A percentile compares a stretch with the other conserved stretches of the same genome.
phyloP scores from a whole-genome alignment of 2,888 invertebrate species.

The Nymphalis urticae region DNA sequence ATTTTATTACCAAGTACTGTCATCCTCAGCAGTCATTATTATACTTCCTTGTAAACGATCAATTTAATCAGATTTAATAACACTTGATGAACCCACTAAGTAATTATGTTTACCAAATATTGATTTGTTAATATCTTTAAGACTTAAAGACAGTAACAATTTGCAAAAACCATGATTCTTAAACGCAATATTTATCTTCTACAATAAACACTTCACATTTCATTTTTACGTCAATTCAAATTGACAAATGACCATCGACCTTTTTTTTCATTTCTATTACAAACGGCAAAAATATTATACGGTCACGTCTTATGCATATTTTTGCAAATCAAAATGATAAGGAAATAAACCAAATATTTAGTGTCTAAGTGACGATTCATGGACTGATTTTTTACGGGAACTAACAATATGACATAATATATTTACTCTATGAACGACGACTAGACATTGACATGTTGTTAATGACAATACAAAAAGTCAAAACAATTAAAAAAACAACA shows the following conservation, averaged over 20 bases:
- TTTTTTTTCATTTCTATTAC: background rate
- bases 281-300: background rate
- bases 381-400: too few species aligned
- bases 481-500: too few species aligned
- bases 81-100: background rate
- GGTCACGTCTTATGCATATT: too few species aligned
- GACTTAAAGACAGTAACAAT: background rate
- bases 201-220: slow-evolving; percentile 8
- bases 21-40: slow-evolving; percentile 82
- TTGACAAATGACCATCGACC: background rate
- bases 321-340: too few species aligned
- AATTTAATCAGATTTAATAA: background rate
- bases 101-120: background rate
- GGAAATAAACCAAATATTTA: too few species aligned
- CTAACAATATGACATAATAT: too few species aligned
- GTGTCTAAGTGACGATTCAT: too few species aligned
- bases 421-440: too few species aligned
- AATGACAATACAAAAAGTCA: too few species aligned
- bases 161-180: background rate
- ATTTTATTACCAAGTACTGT: slow-evolving; percentile 81
- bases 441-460: too few species aligned
- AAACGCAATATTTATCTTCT: slow-evolving; percentile 5
- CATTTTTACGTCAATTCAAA: slow-evolving; percentile 7
- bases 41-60: slow-evolving; percentile 2
- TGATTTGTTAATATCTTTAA: background rate